These are phyloP conservation scores for Bursaphelenchus okinawaensis DNA, from an alignment of 2,888 invertebrate species.

Conservation along the genomic window DNA sequence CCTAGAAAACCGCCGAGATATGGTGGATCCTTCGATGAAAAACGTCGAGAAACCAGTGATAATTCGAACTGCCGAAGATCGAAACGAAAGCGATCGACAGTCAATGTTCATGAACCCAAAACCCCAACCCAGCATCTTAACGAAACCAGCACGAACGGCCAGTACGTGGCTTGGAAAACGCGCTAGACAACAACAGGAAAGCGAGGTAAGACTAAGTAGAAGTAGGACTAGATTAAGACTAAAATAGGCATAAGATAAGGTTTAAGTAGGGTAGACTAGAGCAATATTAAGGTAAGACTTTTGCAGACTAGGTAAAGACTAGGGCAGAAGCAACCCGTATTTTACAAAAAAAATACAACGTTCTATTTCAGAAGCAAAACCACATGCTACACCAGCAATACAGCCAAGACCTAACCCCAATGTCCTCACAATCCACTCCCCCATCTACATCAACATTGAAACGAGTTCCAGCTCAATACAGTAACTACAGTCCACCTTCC, in stretches of 20 bases:
- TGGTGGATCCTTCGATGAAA: slow-evolving; percentile 5
- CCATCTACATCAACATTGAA: background rate
- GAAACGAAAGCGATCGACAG: slow-evolving; percentile 6
- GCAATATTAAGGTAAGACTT: too few species aligned
- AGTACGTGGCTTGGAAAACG: slow-evolving; percentile 56
- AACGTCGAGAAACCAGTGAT: slow-evolving; percentile 46
- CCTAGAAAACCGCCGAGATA: slow-evolving; percentile 32
- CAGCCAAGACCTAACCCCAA: background rate
- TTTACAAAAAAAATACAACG: background rate
- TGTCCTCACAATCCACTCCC: background rate
- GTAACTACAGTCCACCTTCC: background rate
- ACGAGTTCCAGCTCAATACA: background rate
- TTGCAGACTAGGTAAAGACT: too few species aligned
- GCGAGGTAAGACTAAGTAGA: too few species aligned
- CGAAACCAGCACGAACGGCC: slow-evolving; percentile 54
- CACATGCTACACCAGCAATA: background rate
- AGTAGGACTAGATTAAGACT: too few species aligned
- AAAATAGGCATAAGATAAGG: too few species aligned
- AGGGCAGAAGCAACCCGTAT: too few species aligned
- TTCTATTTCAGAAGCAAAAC: background rate
- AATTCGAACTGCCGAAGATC: slow-evolving; percentile 47
- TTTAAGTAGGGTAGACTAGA: too few species aligned
- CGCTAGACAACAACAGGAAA: slow-evolving; percentile 49
- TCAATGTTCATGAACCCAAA: background rate
- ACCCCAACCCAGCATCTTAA: slow-evolving; percentile 19